Base-by-base conservation (phyloP, 1,140 invertebrate genomes). In the Bombyx mandarina region DNA sequence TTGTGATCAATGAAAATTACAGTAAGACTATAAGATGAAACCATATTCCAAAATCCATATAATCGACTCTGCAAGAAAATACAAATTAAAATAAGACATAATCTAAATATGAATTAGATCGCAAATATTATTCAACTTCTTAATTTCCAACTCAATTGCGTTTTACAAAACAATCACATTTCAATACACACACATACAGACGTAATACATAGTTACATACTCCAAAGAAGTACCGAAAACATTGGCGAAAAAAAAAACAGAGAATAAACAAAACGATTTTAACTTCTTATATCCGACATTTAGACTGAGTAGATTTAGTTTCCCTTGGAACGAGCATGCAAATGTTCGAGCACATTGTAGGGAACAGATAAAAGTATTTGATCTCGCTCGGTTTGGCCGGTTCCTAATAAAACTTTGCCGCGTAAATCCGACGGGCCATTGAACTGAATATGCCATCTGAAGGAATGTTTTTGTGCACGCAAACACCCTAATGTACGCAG, bases 331-430 rank as follows among this genome's bases (percentile, higher is more conserved):
- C 26, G 26, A n/a, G 26, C 46, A 56, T 48, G 54, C 54, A 48
- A 56, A 55, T 45, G 44, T 54, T 10, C 46, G 22, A 35, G 26
- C 26, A 35, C 26, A 35, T 35, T 35, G 26, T 35, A 35, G 44
- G 22, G 12, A 58, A 18, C 35, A 46, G 51, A 56, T 51, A 52
- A 60, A 63, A 54, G 60, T 60, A 51, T 60, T 54, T 47, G 47
- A 26, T 50, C 8, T 44, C 47, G 55, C 52, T 69, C 66, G 60
- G 62, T 71, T 71, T 65, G 66, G 45, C 60, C 58, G 59, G 64
- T 61, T 68, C 64, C 65, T 63, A 73, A 78, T 72, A 75, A 73
- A 74, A 77, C 65, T 73, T 79, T 68, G 64, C 67, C 69, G 62
- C 61, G 58, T 61, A 64, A 75, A 72, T 75, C 73, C 71, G 56